phyloP scores from a whole-genome alignment of 2,888 invertebrate genomes.

The Trimorus sp. region DNA sequence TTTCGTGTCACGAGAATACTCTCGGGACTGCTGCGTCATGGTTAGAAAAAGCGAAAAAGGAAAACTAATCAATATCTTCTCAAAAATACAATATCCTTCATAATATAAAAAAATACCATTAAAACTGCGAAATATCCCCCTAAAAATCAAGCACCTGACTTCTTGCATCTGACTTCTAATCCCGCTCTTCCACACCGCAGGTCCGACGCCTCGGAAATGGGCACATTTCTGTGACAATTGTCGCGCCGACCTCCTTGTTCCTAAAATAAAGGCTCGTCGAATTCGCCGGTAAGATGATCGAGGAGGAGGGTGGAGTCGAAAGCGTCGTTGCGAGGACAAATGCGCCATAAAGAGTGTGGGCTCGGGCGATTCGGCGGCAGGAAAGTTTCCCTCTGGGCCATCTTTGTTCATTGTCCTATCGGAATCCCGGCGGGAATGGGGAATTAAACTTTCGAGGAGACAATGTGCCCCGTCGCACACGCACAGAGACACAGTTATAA shows the following conservation, averaged over 20 bases:
- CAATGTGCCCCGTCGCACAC: conserved; percentile 70
- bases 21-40: no score
- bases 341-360: conserved; percentile 59
- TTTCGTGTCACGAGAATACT: no score
- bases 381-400: conserved; percentile 61
- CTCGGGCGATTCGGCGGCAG: conserved; percentile 59
- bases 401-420: conserved; percentile 71
- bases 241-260: neutral
- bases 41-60: no score
- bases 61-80: no score
- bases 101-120: no score
- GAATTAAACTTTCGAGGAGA: conserved; percentile 75
- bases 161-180: no score
- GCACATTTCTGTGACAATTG: no score
- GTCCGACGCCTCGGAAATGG: no score
- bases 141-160: no score
- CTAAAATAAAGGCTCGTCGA: neutral
- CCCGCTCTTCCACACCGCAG: no score
- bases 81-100: no score
- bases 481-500: conserved; percentile 3
- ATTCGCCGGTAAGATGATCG: conserved; percentile 52
- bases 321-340: conserved; percentile 62
- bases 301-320: conserved; percentile 48
- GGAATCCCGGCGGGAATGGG: conserved; percentile 67
- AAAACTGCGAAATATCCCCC: no score